Percentiles rank a stretch among this genome's conserved stretches.
Evolutionary conservation across 1,140 invertebrate species (phyloP).

Genomic region (Phortica variegata): DNA sequence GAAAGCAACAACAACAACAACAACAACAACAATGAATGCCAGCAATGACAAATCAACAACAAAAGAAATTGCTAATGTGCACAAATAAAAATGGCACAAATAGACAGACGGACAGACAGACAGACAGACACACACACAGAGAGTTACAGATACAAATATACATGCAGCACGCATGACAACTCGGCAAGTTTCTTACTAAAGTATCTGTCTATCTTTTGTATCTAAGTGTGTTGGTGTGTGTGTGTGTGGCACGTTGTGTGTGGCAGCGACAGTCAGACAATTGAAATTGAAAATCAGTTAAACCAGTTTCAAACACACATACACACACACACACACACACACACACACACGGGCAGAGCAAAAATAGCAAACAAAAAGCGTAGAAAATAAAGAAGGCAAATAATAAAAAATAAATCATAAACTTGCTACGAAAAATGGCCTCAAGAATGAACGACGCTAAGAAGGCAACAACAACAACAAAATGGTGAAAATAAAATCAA

Average conservation of each 20-base stretch:
- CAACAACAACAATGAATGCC: conserved; percentile 10
- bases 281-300: conserved; percentile 52
- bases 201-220: too few relatives aligned
- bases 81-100: conserved; percentile 49
- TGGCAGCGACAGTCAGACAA: conserved; percentile 24
- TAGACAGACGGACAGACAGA: conserved; percentile 14
- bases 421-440: conserved; percentile 5
- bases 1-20: too few relatives aligned
- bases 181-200: too few relatives aligned
- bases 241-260: too few relatives aligned
- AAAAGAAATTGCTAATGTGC: conserved; percentile 49
- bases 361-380: not conserved
- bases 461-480: conserved; percentile 6
- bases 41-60: conserved; percentile 30
- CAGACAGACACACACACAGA: conserved; percentile 1
- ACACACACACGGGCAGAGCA: conserved; percentile 8
- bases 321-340: conserved; percentile 30
- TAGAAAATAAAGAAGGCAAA: conserved; percentile 8
- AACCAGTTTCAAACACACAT: conserved; percentile 39
- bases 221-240: not conserved
- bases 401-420: conserved; percentile 4
- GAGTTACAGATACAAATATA: not conserved
- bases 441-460: too few relatives aligned
- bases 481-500: conserved; percentile 12
- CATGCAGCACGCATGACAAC: too few relatives aligned